Evolutionary conservation across 2,888 invertebrate genomes (phyloP), one percentile per base, ranked within the genome.

Genomic region (Troides helena): DNA sequence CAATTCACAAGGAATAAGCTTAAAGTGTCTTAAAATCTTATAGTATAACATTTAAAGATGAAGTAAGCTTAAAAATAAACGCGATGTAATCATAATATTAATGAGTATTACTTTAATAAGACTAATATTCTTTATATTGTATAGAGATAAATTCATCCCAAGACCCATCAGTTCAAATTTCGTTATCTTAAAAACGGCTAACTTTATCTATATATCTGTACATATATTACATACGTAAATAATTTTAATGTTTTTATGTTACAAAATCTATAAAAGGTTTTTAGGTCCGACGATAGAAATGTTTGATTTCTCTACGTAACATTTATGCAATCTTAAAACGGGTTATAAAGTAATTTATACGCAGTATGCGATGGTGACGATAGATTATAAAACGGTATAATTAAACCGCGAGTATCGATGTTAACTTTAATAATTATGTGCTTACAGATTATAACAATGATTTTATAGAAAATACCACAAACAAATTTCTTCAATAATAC

Each of bases 231-330:
- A 53, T n/a, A 53, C n/a, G n/a, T 18, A 18, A 53, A 53, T n/a
- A n/a, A 53, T 6, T 53, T n/a, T 50, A 50, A 53, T 18, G 18
- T n/a, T 53, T 53, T 53, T n/a, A n/a, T 53, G 18, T 53, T 53
- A 53, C n/a, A 53, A n/a, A 18, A 53, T n/a, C 53, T 18, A 6
- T n/a, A n/a, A n/a, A n/a, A 53, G n/a, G 53, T 53, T 53, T n/a
- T 18, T 53, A 53, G 53, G n/a, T 53, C 53, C 43, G 12, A 21
- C 43, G 43, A 61, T 21, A 39, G 61, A 21, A 39, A 43, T 61
- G 62, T 25, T 62, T 62, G 23, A 17, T 46, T 50, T 23, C 61
- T 43, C 71, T 61, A 69, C 62, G 70, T 67, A 69, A 69, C 62
- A 25, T 46, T 43, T 23, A 62, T 23, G 23, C 25, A 18, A 50